phyloP scores from a whole-genome alignment of 2,888 invertebrate genomes.

The Pasiphila rectangulata region DNA sequence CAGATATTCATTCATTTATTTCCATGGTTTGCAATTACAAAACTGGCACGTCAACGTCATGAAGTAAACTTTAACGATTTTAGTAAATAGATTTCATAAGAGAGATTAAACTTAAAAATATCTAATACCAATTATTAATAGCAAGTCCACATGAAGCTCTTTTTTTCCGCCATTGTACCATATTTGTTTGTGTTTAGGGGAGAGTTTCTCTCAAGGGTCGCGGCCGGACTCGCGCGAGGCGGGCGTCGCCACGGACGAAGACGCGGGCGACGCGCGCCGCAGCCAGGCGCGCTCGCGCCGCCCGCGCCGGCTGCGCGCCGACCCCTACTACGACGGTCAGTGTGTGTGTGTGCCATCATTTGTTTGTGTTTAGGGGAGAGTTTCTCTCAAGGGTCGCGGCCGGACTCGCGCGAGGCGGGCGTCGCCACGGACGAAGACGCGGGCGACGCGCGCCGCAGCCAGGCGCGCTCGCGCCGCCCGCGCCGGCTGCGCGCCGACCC shows the following conservation, averaged over 20 bases:
- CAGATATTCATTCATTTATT: too few relatives aligned
- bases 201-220: conserved; percentile 55
- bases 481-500: conserved; percentile 35
- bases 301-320: conserved; percentile 38
- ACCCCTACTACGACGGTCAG: conserved; percentile 59
- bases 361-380: conserved; percentile 45
- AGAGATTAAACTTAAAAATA: too few relatives aligned
- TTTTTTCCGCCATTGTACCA: too few relatives aligned
- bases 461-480: conserved; percentile 16
- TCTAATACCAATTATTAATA: too few relatives aligned
- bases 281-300: conserved; percentile 29
- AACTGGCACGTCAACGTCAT: too few relatives aligned
- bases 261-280: conserved; percentile 42
- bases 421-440: conserved; percentile 61
- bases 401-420: conserved; percentile 62
- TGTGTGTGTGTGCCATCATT: neutral
- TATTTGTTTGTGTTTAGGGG: conserved; percentile 40
- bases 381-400: conserved; percentile 57
- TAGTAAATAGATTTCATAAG: too few relatives aligned
- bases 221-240: conserved; percentile 65
- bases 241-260: conserved; percentile 59
- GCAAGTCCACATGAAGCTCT: too few relatives aligned
- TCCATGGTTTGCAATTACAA: too few relatives aligned
- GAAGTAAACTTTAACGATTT: too few relatives aligned
- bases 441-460: conserved; percentile 14